Evolutionary conservation across 2,113 vertebrate species (phyloP).

Genomic region (Psettodes erumei): DNA sequence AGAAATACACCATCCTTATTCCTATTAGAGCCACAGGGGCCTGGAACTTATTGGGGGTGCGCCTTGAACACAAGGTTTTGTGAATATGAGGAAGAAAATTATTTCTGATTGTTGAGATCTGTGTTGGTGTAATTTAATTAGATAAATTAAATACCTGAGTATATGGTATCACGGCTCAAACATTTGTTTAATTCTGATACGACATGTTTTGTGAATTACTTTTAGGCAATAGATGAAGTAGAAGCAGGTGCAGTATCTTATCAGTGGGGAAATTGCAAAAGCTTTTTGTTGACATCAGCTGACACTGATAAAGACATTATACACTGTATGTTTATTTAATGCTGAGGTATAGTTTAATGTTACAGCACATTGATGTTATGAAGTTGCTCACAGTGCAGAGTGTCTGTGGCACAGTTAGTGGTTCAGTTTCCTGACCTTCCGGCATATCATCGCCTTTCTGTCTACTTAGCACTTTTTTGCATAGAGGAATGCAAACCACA

Average conservation of each 20-base stretch:
- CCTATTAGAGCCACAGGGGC: no score
- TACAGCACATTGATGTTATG: background rate
- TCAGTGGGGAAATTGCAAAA: background rate
- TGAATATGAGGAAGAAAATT: no score
- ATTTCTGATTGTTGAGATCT: no score
- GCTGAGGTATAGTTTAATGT: background rate
- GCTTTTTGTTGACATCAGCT: background rate
- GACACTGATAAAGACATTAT: background rate
- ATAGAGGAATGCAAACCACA: constrained; percentile 59
- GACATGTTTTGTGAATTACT: background rate
- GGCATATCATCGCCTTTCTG: constrained; percentile 41
- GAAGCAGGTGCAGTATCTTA: background rate
- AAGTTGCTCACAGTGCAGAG: background rate
- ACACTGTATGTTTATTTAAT: background rate
- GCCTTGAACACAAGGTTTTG: no score
- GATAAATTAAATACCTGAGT: background rate
- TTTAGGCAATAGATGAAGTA: background rate
- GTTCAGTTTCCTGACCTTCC: constrained; percentile 41
- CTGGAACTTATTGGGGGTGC: no score
- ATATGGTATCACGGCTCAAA: background rate
- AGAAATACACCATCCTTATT: background rate
- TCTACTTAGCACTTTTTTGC: constrained; percentile 42
- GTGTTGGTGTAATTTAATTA: background rate
- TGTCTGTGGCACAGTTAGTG: background rate
- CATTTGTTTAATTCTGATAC: constrained; percentile 9